Evolutionary conservation across 1,140 invertebrate species (phyloP).

Genomic region (Nephila pilipes): DNA sequence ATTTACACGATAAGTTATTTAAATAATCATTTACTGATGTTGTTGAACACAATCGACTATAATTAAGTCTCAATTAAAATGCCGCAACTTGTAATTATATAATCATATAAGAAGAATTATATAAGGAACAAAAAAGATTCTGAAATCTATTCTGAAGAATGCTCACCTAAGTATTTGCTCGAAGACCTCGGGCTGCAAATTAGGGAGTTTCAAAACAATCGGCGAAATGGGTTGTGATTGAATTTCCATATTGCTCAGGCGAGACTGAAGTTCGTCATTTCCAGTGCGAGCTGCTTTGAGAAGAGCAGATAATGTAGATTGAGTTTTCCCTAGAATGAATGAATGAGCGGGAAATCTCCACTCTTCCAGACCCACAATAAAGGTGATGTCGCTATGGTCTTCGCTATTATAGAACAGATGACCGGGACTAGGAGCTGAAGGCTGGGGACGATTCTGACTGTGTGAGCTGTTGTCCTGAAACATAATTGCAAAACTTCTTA

Average conservation of each 20-base stretch:
- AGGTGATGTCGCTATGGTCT: constrained; percentile 85
- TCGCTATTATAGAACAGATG: constrained; percentile 83
- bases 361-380: constrained; percentile 85
- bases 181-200: constrained; percentile 87
- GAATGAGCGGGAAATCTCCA: constrained; percentile 87
- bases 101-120: no score
- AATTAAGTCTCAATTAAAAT: no score
- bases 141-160: no score
- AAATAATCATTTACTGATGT: no score
- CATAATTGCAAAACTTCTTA: neutral
- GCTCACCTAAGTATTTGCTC: constrained; percentile 85
- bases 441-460: constrained; percentile 1
- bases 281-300: constrained; percentile 79
- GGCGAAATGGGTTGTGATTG: constrained; percentile 81
- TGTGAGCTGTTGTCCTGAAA: constrained; percentile 33
- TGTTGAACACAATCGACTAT: no score
- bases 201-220: constrained; percentile 77
- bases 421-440: constrained; percentile 77
- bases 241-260: constrained; percentile 56
- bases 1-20: no score
- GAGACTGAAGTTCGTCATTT: neutral
- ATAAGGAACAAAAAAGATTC: no score
- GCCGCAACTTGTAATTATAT: no score
- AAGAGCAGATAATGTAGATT: constrained; percentile 16
- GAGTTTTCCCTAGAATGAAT: constrained; percentile 82